Evolutionary conservation across 2,888 invertebrate genomes (phyloP).

Genomic region (Nysson spinosus): DNA sequence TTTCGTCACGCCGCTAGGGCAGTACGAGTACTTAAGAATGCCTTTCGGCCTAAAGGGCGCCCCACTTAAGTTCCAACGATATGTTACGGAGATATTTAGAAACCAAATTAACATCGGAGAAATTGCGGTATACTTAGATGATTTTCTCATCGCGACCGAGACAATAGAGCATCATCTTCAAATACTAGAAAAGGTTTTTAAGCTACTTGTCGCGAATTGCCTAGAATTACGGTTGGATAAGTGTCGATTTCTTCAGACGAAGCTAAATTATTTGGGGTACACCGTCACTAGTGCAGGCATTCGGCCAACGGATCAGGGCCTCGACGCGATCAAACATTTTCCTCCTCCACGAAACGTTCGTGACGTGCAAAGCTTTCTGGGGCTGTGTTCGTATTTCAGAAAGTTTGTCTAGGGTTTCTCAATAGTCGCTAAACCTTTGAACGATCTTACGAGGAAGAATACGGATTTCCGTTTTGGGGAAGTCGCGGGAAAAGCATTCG

Average conservation of each 20-base stretch:
- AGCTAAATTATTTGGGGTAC: conserved; percentile 7
- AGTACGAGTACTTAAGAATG: conserved; percentile 8
- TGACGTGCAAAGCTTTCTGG: conserved; percentile 8
- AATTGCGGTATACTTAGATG: conserved; percentile 2
- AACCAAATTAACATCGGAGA: conserved; percentile 4
- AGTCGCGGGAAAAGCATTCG: neutral
- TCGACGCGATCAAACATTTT: neutral
- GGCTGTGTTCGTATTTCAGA: conserved; percentile 1
- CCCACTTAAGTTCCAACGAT: conserved; percentile 2
- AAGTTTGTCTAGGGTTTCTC: conserved; percentile 11
- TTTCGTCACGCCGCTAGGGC: conserved; percentile 11
- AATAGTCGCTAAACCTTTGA: neutral
- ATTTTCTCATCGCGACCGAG: conserved; percentile 3
- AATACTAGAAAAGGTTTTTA: neutral
- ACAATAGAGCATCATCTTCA: conserved; percentile 6
- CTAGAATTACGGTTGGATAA: conserved; percentile 7
- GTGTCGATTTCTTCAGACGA: neutral
- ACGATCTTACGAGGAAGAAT: neutral
- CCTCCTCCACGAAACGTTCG: neutral
- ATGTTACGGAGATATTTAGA: conserved; percentile 1
- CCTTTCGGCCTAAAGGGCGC: conserved; percentile 10
- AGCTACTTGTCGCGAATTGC: neutral
- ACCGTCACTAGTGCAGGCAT: neutral
- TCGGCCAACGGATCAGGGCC: neutral
- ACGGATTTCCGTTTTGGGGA: neutral